Percentiles rank a stretch among this genome's conserved stretches.
Evolutionary conservation across 23 tunicate genomes (phyloP).

Genomic region (Corella eumyota): DNA sequence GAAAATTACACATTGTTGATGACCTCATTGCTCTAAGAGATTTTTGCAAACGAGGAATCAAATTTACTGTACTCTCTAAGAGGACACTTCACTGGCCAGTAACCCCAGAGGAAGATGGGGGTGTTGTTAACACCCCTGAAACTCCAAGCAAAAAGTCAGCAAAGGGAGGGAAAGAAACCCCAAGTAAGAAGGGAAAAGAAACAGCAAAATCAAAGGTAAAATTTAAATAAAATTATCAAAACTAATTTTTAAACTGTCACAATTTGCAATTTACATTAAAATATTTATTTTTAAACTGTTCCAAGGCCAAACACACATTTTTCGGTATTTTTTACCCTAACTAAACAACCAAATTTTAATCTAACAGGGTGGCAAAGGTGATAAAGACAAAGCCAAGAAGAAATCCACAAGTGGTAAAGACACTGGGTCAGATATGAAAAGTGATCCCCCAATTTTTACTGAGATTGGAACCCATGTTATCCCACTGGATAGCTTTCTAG

Average conservation of each 20-base stretch:
- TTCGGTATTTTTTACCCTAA: too few relatives aligned
- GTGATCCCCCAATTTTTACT: slow-evolving; percentile 50
- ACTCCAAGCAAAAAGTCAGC: slow-evolving; percentile 17
- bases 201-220: slow-evolving; percentile 46
- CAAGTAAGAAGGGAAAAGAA: slow-evolving; percentile 33
- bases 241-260: too few relatives aligned
- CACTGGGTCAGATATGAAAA: slow-evolving; percentile 19
- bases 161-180: slow-evolving; percentile 27
- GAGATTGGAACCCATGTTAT: slow-evolving; percentile 31
- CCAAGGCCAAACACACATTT: too few relatives aligned
- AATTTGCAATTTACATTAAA: too few relatives aligned
- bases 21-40: slow-evolving; percentile 43
- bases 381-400: slow-evolving; percentile 45
- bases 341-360: neutral
- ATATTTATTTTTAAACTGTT: too few relatives aligned
- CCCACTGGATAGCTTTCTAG: slow-evolving; percentile 22
- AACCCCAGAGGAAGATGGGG: slow-evolving; percentile 25
- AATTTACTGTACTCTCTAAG: slow-evolving; percentile 18
- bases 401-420: slow-evolving; percentile 7
- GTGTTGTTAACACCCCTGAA: slow-evolving; percentile 8
- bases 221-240: neutral
- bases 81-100: slow-evolving; percentile 41
- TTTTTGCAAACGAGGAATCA: slow-evolving; percentile 32
- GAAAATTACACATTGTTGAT: slow-evolving; percentile 44
- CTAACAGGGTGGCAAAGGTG: slow-evolving; percentile 23